Evolutionary conservation across 2,797 vertebrate species (phyloP).

Genomic region (Halcyon badia): DNA sequence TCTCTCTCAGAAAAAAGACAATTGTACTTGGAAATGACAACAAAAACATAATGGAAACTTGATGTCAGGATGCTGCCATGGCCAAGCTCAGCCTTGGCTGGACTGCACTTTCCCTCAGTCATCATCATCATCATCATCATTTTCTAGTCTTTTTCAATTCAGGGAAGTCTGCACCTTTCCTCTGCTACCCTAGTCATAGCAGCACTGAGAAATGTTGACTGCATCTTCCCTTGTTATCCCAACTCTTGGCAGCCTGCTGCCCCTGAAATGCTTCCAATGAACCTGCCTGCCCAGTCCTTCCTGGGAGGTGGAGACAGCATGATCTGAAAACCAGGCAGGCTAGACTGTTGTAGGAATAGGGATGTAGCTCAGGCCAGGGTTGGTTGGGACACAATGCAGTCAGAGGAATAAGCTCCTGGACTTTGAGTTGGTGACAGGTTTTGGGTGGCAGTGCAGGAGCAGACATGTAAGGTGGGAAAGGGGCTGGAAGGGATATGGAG

Average conservation of each 20-base stretch:
- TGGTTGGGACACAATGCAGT: neutral
- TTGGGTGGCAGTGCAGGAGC: neutral
- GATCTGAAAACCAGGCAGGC: neutral
- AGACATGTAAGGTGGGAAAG: rapidly evolving
- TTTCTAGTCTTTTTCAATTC: neutral
- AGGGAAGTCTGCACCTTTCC: neutral
- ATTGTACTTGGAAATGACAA: conserved; percentile 8
- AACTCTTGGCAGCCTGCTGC: neutral
- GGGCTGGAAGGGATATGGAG: neutral
- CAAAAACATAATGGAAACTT: neutral
- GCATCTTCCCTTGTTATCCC: rapidly evolving
- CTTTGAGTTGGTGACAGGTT: neutral
- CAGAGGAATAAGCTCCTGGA: neutral
- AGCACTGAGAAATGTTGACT: neutral
- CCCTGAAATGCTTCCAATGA: neutral
- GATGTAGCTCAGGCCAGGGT: neutral
- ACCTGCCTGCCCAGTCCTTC: rapidly evolving
- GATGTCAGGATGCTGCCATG: neutral
- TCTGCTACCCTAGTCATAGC: rapidly evolving
- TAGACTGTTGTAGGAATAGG: neutral
- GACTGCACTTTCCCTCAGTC: neutral
- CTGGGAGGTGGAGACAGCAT: neutral
- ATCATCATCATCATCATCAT: neutral
- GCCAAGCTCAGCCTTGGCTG: neutral
- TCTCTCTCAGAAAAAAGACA: neutral